Conservation (phyloP, 2,888 invertebrate genomes). For the Seladonia tumulorum region DNA sequence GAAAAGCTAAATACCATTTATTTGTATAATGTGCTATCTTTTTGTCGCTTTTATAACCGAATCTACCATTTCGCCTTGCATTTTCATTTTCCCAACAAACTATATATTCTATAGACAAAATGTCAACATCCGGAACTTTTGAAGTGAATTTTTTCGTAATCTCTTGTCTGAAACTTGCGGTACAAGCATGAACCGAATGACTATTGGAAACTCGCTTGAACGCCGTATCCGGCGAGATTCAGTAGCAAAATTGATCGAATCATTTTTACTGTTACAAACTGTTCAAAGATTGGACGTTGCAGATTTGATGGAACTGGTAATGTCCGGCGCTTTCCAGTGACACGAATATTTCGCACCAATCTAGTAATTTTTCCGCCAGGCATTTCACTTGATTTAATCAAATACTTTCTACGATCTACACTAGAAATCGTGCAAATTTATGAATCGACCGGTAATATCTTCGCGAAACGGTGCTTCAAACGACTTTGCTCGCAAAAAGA, state of each 20-base stretch:
- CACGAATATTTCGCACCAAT: conserved; percentile 1
- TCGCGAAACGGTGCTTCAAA: background rate
- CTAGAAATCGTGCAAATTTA: conserved; percentile 2
- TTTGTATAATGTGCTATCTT: no score
- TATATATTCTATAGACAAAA: no score
- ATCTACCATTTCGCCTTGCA: no score
- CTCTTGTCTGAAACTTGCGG: background rate
- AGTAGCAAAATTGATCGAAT: background rate
- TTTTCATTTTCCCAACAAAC: no score
- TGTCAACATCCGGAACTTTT: no score
- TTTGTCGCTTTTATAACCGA: no score
- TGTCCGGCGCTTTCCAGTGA: conserved; percentile 5
- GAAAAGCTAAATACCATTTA: no score
- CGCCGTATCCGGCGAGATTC: background rate
- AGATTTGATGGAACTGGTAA: background rate
- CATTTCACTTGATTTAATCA: conserved; percentile 8
- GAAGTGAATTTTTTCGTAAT: no score
- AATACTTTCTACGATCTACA: background rate
- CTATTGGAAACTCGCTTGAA: background rate
- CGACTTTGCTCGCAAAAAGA: background rate
- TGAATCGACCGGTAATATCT: background rate
- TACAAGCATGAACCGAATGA: background rate
- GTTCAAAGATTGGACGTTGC: background rate
- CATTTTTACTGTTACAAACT: background rate
- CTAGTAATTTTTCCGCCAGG: background rate